Base-by-base conservation (phyloP, 1,140 invertebrate genomes). In the Manduca sexta region DNA sequence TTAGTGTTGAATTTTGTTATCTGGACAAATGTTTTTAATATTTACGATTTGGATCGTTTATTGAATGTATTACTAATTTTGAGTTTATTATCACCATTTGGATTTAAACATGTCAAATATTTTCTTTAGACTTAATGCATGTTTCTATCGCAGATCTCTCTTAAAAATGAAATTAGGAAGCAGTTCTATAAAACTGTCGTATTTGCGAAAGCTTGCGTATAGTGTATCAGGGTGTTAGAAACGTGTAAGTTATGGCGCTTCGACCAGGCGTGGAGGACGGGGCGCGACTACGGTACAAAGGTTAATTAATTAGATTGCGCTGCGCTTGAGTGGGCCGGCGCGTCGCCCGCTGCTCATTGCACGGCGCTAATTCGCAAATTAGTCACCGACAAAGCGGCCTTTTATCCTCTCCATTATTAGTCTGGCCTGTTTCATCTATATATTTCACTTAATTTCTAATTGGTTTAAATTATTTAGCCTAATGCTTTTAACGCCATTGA, bases 361-460 rank as follows among this genome's bases (percentile, higher is more conserved):
- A 57, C 62, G 52, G 14, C 56, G 53, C 61, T 79, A 83, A 81
- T 79, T 80, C 64, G 66, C 63, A 74, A 80, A 83, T 81, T 81
- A 78, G 64, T 49, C 52, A 54, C 45, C 51, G 58, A 65, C 70
- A 73, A 69, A 74, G 73, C 73, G 69, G 54, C 48, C 65, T 64
- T 61, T 69, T 69, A 63, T 71, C 67, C 65, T 49, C 54, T 57
- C 60, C 63, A 69, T 58, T 58, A 52, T 21, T 15, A 41, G 35
- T 21, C 35, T 50, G 50, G 53, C 56, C 47, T 66, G 60, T 69
- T 60, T 57, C 64, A 62, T 64, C 62, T 74, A 64, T 69, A 52
- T 67, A 73, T 67, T 69, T 68, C 55, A 64, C 60, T 58, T 78
- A 66, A 74, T 76, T 71, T 65, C 54, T 58, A 72, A 49, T 60